phyloP scores from a whole-genome alignment of 2,888 invertebrate genomes.

The Pachymerium ferrugineum region DNA sequence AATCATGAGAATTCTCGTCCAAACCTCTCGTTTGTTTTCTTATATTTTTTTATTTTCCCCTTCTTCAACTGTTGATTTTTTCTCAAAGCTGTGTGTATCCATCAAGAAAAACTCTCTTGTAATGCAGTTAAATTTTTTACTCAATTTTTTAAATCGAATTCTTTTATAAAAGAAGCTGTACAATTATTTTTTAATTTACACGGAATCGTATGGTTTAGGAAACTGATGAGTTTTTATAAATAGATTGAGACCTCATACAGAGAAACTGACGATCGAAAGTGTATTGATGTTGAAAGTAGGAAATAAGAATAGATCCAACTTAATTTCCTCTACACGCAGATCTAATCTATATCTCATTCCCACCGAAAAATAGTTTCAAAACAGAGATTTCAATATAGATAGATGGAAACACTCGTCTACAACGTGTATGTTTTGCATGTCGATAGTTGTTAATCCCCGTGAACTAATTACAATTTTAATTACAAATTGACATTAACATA shows the following conservation, averaged over 20 bases:
- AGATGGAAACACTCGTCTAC: no score
- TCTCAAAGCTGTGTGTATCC: background rate
- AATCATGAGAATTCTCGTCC: background rate
- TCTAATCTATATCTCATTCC: background rate
- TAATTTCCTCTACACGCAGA: slow-evolving; percentile 20
- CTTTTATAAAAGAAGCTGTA: no score
- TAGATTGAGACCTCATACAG: background rate
- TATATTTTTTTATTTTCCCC: no score
- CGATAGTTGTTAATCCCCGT: background rate
- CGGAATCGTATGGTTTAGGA: no score
- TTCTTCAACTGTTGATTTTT: background rate
- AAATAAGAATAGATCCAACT: slow-evolving; percentile 25
- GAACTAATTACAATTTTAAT: background rate
- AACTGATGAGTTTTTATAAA: slow-evolving; percentile 8
- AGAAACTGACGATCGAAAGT: slow-evolving; percentile 12
- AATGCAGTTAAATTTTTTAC: background rate
- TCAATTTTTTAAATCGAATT: background rate
- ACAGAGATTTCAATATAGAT: background rate
- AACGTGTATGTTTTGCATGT: no score
- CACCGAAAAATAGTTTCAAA: background rate
- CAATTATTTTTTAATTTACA: no score
- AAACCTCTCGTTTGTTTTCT: slow-evolving; percentile 14
- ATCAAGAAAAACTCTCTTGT: background rate
- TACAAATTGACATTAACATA: no score
- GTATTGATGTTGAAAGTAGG: background rate